Evolutionary conservation across 2,797 vertebrate species (phyloP), one percentile per base, ranked within the genome.

Genomic region (Gallirallus australis): DNA sequence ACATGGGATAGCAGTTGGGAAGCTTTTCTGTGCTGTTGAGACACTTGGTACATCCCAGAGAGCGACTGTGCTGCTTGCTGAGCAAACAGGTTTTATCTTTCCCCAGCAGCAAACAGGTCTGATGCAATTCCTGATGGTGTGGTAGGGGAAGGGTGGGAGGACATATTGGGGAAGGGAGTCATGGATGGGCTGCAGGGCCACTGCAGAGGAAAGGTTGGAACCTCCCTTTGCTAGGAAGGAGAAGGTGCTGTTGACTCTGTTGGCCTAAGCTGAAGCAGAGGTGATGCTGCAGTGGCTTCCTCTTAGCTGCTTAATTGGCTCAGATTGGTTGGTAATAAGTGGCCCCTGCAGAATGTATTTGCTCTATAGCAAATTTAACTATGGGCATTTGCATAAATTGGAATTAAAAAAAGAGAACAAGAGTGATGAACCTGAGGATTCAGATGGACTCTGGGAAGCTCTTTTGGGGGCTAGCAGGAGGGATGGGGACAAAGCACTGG

Each of bases 401-500:
- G 45, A 87, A 70, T 79, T 79, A 39, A 69, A 48, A 45, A 45
- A 50, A 50, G 63, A 19, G 40, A 30, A 64, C 18, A 33, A 65
- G 28, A 0, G 2, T 66, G 56, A 59, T 15, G 35, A 48, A 7
- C 0, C 0, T 2, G 13, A 56, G 30, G 39, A 16, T 69, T 83
- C n/a, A 30, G 39, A 4, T 17, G 56, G 56, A 39, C 19, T 19
- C 6, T 52, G 40, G 50, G 30, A 69, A 94, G 65, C 11, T 31
- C 2, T 5, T 54, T 33, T 48, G 35, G 39, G 27, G 7, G 7
- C 56, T 25, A 39, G 80, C 25, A 63, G 57, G 37, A 56, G 39
- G 61, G 61, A 33, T 2, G 3, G n/a, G 54, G 45, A 63, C 1
- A 3, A 59, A 56, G 7, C 33, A 23, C 2, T 0, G 0, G 4